Evolutionary conservation across 30 jellyfish, hydroid and myxozoan genomes (phyloP), one percentile per base, ranked within the genome.

Genomic region (Aurelia aurita complex sp. Pacific): DNA sequence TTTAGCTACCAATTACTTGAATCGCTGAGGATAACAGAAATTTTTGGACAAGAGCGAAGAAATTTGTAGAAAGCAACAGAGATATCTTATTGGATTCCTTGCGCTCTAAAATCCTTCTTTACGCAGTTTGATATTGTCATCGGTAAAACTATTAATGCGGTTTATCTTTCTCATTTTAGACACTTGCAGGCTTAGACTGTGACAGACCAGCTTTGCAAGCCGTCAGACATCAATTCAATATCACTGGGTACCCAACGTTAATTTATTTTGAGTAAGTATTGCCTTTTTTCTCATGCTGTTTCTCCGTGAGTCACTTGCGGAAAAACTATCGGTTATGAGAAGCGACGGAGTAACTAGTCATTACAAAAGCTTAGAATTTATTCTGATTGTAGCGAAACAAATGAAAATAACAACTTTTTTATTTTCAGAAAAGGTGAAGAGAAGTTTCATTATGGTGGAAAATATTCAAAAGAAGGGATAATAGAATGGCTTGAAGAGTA

Each of bases 221-320:
- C 33, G 96, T 91, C 18, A 87, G 97, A 55, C 64, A 84, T 23
- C 96, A 94, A 65, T 94, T 94, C 81, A 94, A 94, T 62, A 86
- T 94, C 73, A 89, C 99, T 14, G 99, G 97, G 53, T 94, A 84
- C 57, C 99, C 99, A 40, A 94, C 99, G 1, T 61, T 94, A 35
- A 85, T 94, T 29, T 94, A 74, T 70, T 94, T 94, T 75, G 97
- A 89, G 99, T 94, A 69, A 85, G 97, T 66, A 36, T 51, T 40
- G 15, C 62, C 19, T 71, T 73, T 32, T 79, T 67, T 79, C 69
- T 9, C 34, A 5, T 6, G 57, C 57, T 9, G 9, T 40, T 40
- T 40, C 6, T 9, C 6, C 4, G 0, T 40, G 52, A 40, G 9
- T 40, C 52, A 40, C 10, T 40, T 40, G 52, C 6, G 9, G 52